Percentiles rank a stretch among this genome's conserved stretches.
Evolutionary conservation across 2,797 vertebrate species (phyloP).

Genomic region (Chrosomus eos): DNA sequence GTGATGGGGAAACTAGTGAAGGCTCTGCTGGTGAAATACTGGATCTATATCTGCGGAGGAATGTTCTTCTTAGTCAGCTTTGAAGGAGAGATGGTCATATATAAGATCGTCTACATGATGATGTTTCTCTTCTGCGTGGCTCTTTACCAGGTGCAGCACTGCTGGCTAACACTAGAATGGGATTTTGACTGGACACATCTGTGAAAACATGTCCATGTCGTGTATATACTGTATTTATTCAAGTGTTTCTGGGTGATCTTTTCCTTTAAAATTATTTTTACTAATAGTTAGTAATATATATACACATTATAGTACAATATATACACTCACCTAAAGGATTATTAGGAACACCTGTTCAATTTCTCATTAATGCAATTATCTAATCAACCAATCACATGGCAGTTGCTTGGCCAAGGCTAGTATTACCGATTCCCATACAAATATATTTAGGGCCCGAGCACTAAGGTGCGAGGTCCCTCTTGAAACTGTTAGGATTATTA

Average conservation of each 20-base stretch:
- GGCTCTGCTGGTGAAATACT: conserved; percentile 96
- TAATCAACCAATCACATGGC: too few species aligned
- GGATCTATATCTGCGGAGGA: conserved; percentile 97
- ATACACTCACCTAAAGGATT: too few species aligned
- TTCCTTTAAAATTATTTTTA: background rate
- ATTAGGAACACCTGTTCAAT: too few species aligned
- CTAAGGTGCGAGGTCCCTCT: too few species aligned
- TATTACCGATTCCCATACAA: too few species aligned
- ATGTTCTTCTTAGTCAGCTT: conserved; percentile 99
- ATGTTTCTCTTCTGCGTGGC: conserved; percentile 96
- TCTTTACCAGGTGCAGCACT: conserved; percentile 88
- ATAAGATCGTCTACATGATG: conserved; percentile 99
- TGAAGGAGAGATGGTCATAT: conserved; percentile 94
- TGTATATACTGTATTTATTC: background rate
- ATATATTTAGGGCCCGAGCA: too few species aligned
- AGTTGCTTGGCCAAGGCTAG: too few species aligned
- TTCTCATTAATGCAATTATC: too few species aligned
- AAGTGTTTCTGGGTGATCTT: background rate
- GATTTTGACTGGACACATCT: background rate
- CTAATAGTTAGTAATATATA: background rate
- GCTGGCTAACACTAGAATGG: background rate
- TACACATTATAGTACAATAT: too few species aligned
- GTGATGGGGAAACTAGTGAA: conserved; percentile 93
- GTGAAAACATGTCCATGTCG: background rate
- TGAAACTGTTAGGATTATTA: too few species aligned